Evolutionary conservation across 2,888 invertebrate species (phyloP), one percentile per base, ranked within the genome.

Genomic region (Merodon equestris): DNA sequence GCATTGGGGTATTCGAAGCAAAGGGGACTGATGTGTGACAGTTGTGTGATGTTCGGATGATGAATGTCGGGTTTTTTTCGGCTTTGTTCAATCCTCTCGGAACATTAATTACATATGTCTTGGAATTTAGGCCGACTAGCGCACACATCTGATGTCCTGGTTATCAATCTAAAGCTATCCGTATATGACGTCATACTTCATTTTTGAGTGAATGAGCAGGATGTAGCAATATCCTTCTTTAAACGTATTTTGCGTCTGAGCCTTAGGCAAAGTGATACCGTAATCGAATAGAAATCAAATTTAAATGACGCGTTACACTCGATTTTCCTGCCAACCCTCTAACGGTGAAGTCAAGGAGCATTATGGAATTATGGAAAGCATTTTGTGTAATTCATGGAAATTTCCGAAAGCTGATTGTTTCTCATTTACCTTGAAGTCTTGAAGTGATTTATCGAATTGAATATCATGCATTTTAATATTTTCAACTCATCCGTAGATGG

Each of bases 241-340:
- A 7, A 27, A 7, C 0, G 42, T 13, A 10, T 47, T 13, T 18
- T 14, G 34, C 34, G 50, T 40, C 50, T 9, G 9, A 38, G 42
- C 70, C 47, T 15, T 7, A 3, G 27, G 57, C 42, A 18, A 42
- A 44, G 36, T 36, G 38, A 9, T 56, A n/a, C 40, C 17, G 63
- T 71, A 71, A 71, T 71, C 71, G 63, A 71, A 64, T 64, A 50
- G 44, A 44, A 51, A 71, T 56, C 56, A 64, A 64, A 64, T 64
- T 71, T 71, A 56, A 64, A 64, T 71, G 71, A 63, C 56, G 70
- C 54, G 61, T 50, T 50, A 36, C 48, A 48, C 19, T 18, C 2
- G 36, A 38, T 61, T 27, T 50, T 57, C 13, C 53, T 27, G 9
- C 7, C 27, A 27, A 27, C 27, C 27, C 27, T 27, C 3, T 2